Percentiles rank a stretch among this genome's conserved stretches.
Conservation (phyloP, 2,797 vertebrate genomes). For the Intellagama lesueurii region DNA sequence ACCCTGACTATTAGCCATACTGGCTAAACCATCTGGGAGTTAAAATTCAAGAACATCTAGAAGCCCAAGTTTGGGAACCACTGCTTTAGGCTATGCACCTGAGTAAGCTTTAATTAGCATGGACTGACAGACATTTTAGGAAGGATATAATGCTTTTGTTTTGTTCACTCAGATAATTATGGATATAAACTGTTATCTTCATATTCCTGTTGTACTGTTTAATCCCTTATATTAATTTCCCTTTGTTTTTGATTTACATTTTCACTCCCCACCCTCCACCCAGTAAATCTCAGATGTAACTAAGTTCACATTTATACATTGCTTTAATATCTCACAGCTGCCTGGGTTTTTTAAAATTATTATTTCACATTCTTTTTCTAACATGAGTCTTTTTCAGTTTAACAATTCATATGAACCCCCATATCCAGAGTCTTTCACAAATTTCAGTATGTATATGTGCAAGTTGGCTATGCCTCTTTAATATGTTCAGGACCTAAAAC, state of each 20-base stretch:
- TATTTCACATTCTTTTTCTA: background rate
- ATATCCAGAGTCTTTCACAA: background rate
- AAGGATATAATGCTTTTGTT: background rate
- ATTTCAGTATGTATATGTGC: background rate
- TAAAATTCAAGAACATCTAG: too few species aligned
- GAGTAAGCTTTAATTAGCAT: background rate
- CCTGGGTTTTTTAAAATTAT: background rate
- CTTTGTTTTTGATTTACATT: background rate
- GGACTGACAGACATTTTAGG: background rate
- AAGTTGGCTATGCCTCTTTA: background rate
- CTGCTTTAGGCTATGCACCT: background rate
- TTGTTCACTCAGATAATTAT: background rate
- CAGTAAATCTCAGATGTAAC: background rate
- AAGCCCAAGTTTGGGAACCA: too few species aligned
- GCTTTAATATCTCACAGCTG: background rate
- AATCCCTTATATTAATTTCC: background rate
- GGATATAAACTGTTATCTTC: background rate
- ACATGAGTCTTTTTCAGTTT: background rate
- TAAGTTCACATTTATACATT: background rate
- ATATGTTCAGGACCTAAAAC: background rate
- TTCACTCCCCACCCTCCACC: background rate
- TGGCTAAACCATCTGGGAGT: too few species aligned
- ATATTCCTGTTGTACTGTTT: background rate
- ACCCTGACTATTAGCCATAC: too few species aligned
- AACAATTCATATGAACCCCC: background rate